Evolutionary conservation across 2,797 vertebrate genomes (phyloP).

Genomic region (Staurois parvus): DNA sequence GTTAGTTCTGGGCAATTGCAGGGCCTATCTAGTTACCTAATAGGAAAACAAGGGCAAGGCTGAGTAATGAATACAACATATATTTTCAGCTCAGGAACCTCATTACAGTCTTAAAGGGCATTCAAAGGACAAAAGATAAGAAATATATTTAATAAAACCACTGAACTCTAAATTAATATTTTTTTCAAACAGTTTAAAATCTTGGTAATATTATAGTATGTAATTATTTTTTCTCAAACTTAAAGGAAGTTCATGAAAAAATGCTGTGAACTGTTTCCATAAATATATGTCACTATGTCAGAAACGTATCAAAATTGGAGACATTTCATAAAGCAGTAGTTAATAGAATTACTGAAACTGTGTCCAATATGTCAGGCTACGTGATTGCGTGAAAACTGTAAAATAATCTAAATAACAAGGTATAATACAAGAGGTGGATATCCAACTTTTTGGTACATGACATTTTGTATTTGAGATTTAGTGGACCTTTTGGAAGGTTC

Average conservation of each 20-base stretch:
- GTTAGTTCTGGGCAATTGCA: constrained; percentile 30
- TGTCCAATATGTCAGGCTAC: not conserved
- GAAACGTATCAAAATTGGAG: not conserved
- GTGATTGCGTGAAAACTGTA: not conserved
- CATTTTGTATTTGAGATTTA: no score
- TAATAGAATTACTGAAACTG: not conserved
- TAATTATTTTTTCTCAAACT: not conserved
- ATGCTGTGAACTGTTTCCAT: not conserved
- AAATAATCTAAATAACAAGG: not conserved
- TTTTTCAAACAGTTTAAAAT: not conserved
- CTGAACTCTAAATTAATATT: not conserved
- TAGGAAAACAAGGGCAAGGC: constrained; percentile 1
- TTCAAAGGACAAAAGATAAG: constrained; percentile 7
- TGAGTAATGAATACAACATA: constrained; percentile 1
- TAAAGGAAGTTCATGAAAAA: not conserved
- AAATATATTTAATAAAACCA: not conserved
- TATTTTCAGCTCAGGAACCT: constrained; percentile 21
- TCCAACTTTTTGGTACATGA: no score
- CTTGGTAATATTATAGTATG: not conserved
- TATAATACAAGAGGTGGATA: no score
- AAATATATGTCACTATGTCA: not conserved
- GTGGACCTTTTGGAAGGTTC: no score
- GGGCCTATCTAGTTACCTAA: constrained; percentile 32
- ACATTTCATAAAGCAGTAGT: not conserved
- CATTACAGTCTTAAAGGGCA: constrained; percentile 1